Percentiles rank a stretch among this genome's conserved stretches.
Evolutionary conservation across 35 echinoderm and acorn worm species (phyloP).

Genomic region (Diadema setosum): DNA sequence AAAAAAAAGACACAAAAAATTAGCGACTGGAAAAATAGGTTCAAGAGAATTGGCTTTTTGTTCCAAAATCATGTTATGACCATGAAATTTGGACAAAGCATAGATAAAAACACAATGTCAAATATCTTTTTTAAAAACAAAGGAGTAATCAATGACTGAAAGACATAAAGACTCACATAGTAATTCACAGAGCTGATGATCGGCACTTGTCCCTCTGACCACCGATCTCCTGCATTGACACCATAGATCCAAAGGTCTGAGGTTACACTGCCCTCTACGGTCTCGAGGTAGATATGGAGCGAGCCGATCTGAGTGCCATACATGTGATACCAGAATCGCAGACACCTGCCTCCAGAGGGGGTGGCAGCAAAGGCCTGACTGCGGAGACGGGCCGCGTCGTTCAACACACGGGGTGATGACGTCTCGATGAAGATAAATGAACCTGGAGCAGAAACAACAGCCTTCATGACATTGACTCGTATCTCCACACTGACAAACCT

Average conservation of each 20-base stretch:
- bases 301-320: constrained; percentile 28
- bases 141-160: too few species aligned
- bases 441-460: constrained; percentile 14
- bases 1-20: too few species aligned
- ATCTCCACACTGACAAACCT: too few species aligned
- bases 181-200: background rate
- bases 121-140: too few species aligned
- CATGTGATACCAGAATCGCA: constrained; percentile 77
- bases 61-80: too few species aligned
- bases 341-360: background rate
- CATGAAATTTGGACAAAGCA: too few species aligned
- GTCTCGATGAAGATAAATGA: constrained; percentile 66
- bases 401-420: constrained; percentile 17
- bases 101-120: too few species aligned
- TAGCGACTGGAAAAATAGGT: too few species aligned
- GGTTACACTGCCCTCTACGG: background rate
- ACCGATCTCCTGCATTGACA: background rate
- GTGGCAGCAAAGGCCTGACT: constrained; percentile 38
- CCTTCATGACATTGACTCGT: too few species aligned
- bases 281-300: background rate
- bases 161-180: constrained; percentile 17
- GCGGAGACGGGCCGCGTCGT: constrained; percentile 24
- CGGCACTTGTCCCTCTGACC: constrained; percentile 15
- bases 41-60: too few species aligned
- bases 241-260: background rate